A percentile compares a stretch with the other conserved stretches of the same genome.
Evolutionary conservation across 2,113 vertebrate genomes (phyloP).

Genomic region (Elachura formosa): DNA sequence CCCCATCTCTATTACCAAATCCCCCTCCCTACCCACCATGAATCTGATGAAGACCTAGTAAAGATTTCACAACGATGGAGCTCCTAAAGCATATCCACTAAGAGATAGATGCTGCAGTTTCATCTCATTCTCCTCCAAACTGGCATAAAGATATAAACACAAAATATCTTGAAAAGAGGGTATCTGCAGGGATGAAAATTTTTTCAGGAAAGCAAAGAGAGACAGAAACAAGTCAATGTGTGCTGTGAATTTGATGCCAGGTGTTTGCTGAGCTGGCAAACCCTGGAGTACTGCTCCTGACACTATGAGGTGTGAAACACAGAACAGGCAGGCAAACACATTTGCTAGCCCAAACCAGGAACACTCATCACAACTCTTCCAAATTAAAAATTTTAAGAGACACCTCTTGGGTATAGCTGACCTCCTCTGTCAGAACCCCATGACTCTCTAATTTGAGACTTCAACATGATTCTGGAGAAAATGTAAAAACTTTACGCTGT

Average conservation of each 20-base stretch:
- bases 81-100: not conserved
- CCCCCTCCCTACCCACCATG: not conserved
- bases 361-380: not conserved
- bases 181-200: not conserved
- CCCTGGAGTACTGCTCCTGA: not conserved
- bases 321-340: not conserved
- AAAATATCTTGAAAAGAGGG: not conserved
- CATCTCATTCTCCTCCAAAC: not conserved
- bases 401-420: not conserved
- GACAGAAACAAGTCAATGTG: not conserved
- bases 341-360: not conserved
- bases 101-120: not conserved
- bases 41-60: not conserved
- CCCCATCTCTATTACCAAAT: not conserved
- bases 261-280: not conserved
- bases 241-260: not conserved
- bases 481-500: not conserved
- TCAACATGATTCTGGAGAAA: not conserved
- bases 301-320: not conserved
- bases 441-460: constrained; percentile 20
- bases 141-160: not conserved
- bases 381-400: not conserved
- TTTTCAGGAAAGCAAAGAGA: not conserved
- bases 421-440: constrained; percentile 8
- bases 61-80: not conserved